These are phyloP conservation scores for Triops cancriformis DNA, from an alignment of 1,140 invertebrate genomes.

Conservation along the genomic window DNA sequence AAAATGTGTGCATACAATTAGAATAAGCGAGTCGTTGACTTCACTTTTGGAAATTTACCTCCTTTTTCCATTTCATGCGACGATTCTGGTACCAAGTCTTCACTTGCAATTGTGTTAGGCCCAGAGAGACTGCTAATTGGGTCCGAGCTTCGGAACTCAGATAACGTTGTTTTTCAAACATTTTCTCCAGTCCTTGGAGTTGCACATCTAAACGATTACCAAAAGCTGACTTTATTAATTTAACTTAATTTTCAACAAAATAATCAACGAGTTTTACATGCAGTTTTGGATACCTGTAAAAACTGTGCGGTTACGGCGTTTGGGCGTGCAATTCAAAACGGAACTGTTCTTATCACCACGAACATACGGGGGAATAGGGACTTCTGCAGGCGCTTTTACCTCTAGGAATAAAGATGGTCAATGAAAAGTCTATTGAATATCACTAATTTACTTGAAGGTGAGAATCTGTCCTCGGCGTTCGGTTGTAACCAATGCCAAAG, in stretches of 20 bases:
- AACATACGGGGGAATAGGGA: background rate
- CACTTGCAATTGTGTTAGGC: conserved; percentile 46
- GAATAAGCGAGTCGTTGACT: conserved; percentile 35
- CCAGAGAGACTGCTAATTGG: background rate
- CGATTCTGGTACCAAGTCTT: conserved; percentile 98
- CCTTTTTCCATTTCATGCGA: conserved; percentile 95
- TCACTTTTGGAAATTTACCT: conserved; percentile 61
- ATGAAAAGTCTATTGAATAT: background rate
- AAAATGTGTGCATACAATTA: background rate
- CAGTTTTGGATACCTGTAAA: background rate
- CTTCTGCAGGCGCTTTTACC: background rate
- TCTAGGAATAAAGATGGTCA: background rate
- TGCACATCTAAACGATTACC: background rate
- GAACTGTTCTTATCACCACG: background rate
- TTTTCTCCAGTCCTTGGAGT: background rate
- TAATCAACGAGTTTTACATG: too few species aligned
- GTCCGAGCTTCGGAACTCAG: background rate
- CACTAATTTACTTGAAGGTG: background rate
- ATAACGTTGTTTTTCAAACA: background rate
- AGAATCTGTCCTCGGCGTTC: background rate
- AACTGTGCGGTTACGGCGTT: background rate
- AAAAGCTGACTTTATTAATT: too few species aligned
- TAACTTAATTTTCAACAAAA: too few species aligned
- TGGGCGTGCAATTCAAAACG: background rate
- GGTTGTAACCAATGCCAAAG: background rate